A percentile compares a stretch with the other conserved stretches of the same genome.
Conservation (phyloP, 2,888 invertebrate genomes). For the Adela reaumurella region DNA sequence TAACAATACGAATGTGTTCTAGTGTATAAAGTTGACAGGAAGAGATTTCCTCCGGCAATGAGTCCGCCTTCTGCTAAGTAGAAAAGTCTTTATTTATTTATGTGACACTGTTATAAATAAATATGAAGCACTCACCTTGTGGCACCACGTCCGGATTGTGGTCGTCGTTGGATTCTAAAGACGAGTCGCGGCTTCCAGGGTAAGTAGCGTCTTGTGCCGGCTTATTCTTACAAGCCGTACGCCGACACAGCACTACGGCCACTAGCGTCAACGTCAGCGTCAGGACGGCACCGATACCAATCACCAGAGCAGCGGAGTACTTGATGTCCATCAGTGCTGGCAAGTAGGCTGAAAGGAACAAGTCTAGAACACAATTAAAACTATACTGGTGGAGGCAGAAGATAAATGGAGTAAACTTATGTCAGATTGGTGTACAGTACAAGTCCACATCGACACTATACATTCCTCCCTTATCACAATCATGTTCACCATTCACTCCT, state of each 20-base stretch:
- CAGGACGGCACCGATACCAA: conserved; percentile 32
- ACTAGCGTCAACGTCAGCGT: conserved; percentile 32
- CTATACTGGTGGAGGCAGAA: background rate
- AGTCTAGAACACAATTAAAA: background rate
- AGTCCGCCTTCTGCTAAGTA: too few relatives aligned
- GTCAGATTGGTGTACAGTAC: too few relatives aligned
- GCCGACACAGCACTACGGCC: conserved; percentile 23
- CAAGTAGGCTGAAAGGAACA: conserved; percentile 10
- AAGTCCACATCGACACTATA: too few relatives aligned
- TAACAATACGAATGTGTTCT: too few relatives aligned
- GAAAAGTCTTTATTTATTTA: too few relatives aligned
- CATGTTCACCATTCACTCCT: too few relatives aligned
- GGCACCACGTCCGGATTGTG: background rate
- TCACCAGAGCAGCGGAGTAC: conserved; percentile 32
- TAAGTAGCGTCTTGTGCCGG: background rate
- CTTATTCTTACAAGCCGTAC: conserved; percentile 2
- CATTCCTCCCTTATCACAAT: too few relatives aligned
- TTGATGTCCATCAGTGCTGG: conserved; percentile 29
- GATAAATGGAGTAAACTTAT: too few relatives aligned
- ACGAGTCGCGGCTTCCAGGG: conserved; percentile 1
- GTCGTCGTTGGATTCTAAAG: background rate
- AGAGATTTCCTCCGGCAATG: too few relatives aligned
- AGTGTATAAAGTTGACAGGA: too few relatives aligned
- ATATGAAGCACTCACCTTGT: background rate
- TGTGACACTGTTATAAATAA: too few relatives aligned